These are phyloP conservation scores for Stigmatopora nigra DNA, from an alignment of 2,113 vertebrate species.

Conservation along the genomic window DNA sequence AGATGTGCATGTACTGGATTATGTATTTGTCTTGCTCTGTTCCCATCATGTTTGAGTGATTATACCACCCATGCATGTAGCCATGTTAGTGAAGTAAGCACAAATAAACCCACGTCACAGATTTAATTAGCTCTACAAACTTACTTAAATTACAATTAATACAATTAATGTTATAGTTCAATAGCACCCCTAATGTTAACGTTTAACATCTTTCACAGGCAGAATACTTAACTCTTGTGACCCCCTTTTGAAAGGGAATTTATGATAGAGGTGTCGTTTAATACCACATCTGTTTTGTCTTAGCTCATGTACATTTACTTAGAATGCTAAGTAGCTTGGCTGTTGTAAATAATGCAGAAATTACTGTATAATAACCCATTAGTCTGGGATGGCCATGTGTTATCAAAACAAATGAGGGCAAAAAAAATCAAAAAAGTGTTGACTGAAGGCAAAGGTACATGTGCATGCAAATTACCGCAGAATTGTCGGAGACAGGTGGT, in stretches of 20 bases:
- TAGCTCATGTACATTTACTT: background rate
- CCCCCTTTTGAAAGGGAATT: background rate
- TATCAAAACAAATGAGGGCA: background rate
- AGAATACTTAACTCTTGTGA: background rate
- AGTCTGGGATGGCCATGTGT: too few species aligned
- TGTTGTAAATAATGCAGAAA: background rate
- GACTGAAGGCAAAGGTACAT: background rate
- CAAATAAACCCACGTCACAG: background rate
- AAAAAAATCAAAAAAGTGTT: background rate
- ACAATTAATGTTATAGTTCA: background rate
- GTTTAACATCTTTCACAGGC: background rate
- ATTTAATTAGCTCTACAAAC: background rate
- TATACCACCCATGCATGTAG: constrained; percentile 8
- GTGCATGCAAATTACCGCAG: background rate
- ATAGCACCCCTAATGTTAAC: background rate
- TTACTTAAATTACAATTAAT: background rate
- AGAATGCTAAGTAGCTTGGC: constrained; percentile 4
- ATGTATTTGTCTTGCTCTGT: constrained; percentile 33
- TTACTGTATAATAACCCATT: background rate
- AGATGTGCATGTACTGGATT: constrained; percentile 40
- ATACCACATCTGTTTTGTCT: background rate
- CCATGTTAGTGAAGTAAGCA: constrained; percentile 25
- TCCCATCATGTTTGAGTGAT: constrained; percentile 20
- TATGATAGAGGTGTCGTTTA: background rate
- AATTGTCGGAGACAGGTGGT: constrained; percentile 6